A percentile compares a stretch with the other conserved stretches of the same genome.
Evolutionary conservation across 2,797 vertebrate species (phyloP).

Genomic region (Tinamus major): DNA sequence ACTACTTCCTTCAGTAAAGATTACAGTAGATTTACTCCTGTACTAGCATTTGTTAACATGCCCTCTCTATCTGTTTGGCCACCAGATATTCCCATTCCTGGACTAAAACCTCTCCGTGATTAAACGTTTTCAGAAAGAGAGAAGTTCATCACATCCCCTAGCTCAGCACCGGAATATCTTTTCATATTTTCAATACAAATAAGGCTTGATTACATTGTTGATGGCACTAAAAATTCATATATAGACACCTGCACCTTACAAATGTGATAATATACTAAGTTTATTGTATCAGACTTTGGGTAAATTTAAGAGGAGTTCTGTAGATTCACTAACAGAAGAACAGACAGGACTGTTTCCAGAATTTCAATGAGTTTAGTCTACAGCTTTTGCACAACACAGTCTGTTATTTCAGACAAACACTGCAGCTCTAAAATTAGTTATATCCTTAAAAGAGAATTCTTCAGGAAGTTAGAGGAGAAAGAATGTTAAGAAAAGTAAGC

Average conservation of each 20-base stretch:
- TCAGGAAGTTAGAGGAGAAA: not conserved
- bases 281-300: not conserved
- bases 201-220: slow-evolving; percentile 71
- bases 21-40: not conserved
- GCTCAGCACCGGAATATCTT: slow-evolving; percentile 52
- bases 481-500: not conserved
- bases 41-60: not conserved
- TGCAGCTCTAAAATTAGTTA: slow-evolving; percentile 31
- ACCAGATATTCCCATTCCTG: not conserved
- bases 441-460: slow-evolving; percentile 47
- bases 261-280: not conserved
- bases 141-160: not conserved
- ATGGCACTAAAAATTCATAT: slow-evolving; percentile 58
- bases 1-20: slow-evolving; percentile 6
- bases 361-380: slow-evolving; percentile 74
- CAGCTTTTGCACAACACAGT: not conserved
- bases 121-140: not conserved
- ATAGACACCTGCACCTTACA: slow-evolving; percentile 64
- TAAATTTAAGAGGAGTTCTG: slow-evolving; percentile 18
- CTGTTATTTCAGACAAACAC: slow-evolving; percentile 67
- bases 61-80: not conserved
- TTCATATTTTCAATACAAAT: slow-evolving; percentile 73
- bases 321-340: slow-evolving; percentile 62
- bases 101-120: not conserved
- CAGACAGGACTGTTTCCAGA: slow-evolving; percentile 57